Percentiles rank a stretch among this genome's conserved stretches.
Conservation (phyloP, 2,113 vertebrate species). For the Smithornis capensis region DNA sequence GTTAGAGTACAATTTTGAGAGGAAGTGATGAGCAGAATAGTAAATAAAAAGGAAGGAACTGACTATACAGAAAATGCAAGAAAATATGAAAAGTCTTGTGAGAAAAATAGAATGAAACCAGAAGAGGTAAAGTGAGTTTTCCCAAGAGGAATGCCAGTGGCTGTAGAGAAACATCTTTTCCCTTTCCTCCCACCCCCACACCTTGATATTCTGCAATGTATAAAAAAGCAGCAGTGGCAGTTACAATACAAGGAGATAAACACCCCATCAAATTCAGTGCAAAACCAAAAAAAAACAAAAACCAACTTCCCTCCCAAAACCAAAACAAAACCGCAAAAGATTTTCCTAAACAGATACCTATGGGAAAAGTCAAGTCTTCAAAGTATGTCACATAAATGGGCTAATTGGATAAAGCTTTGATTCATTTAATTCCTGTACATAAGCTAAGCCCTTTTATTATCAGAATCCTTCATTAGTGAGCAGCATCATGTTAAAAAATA, state of each 20-base stretch:
- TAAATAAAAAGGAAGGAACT: background rate
- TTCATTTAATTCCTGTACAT: background rate
- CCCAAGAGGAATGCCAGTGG: background rate
- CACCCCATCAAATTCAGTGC: background rate
- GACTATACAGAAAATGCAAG: background rate
- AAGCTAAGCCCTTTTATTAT: background rate
- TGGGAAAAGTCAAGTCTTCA: background rate
- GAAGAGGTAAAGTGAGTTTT: background rate
- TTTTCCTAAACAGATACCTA: background rate
- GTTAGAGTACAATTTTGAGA: background rate
- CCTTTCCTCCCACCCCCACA: rapidly evolving
- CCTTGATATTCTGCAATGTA: background rate
- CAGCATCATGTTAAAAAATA: background rate
- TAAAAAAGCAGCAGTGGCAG: background rate
- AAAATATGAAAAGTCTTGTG: background rate
- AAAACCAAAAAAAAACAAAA: background rate
- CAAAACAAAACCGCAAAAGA: too few relatives aligned
- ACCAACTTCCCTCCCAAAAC: too few relatives aligned
- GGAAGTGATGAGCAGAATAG: background rate
- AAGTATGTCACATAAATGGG: background rate
- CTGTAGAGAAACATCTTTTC: background rate
- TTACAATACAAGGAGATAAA: background rate
- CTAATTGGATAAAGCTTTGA: background rate
- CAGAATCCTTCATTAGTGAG: background rate
- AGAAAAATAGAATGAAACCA: background rate